Base-by-base conservation (phyloP, 2,797 vertebrate genomes). In the Phrynocephalus vlangalii region DNA sequence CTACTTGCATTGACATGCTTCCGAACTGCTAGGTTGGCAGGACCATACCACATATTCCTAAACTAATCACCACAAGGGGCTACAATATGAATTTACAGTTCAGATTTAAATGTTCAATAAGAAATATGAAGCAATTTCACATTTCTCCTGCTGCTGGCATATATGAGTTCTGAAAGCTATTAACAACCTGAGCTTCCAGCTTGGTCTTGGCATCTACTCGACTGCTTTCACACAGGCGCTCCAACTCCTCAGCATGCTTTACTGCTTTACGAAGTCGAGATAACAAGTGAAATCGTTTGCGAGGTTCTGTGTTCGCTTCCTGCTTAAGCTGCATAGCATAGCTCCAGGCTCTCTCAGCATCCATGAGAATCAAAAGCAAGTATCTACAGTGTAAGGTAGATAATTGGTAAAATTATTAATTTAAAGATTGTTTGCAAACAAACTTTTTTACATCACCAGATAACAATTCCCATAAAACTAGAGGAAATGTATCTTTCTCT, bases 251-350 rank as follows among this genome's bases (percentile, higher is more conserved):
- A 0, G 98, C 98, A 0, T 99, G 98, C 86, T 99, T 99, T 90
- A 98, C 99, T 0, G 99, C 98, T 92, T 99, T 99, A n/a, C 98
- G 98, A 76, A 99, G 96, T 70, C 99, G 97, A 1, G 98, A 97
- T 56, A 99, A 93, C 91, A 99, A 90, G 93, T 99, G 99, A 94
- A 99, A 99, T 10, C 98, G 98, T 68, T 99, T 99, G n/a, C 99
- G 98, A 1, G 98, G 99, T 89, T 99, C 99, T 0, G 99, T 99
- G 94, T 99, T 99, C 16, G 98, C 99, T 91, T 99, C 99, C 95
- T 98, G 98, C 89, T 99, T 99, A 93, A 99, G 97, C 96, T 99
- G 99, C 99, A 99, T 99, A 94, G 99, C 98, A 0, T 99, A 99
- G 93, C 99, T 99, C 99, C 99, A 99, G 20, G 99, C 99, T 71